These are phyloP conservation scores for Mythimna impura DNA, from an alignment of 2,888 invertebrate genomes.

Conservation along the genomic window DNA sequence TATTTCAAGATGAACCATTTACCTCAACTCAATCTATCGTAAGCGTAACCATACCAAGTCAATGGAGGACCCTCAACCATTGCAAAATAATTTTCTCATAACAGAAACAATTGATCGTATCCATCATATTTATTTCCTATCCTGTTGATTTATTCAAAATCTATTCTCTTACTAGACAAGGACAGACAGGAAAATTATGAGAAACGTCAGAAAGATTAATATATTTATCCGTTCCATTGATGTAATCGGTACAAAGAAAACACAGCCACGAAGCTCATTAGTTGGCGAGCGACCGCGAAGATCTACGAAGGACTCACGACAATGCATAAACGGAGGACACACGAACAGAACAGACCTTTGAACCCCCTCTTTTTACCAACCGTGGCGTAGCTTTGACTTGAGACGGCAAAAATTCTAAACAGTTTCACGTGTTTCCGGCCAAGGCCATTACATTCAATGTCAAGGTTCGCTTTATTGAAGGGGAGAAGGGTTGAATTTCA, in stretches of 20 bases:
- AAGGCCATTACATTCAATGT: constrained; percentile 43
- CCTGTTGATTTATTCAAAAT: not conserved
- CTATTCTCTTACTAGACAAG: not conserved
- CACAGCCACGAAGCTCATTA: constrained; percentile 29
- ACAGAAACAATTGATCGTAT: not conserved
- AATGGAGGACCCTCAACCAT: not conserved
- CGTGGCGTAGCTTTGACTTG: constrained; percentile 6
- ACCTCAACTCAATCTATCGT: not conserved
- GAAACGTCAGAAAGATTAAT: constrained; percentile 18
- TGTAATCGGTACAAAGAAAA: constrained; percentile 23
- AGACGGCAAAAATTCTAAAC: constrained; percentile 24
- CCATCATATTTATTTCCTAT: constrained; percentile 2
- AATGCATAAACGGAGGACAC: not conserved
- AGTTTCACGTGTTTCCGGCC: constrained; percentile 28
- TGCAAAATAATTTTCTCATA: not conserved
- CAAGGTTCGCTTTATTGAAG: constrained; percentile 37
- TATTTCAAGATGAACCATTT: not conserved
- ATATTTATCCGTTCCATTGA: constrained; percentile 30
- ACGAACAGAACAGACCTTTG: not conserved
- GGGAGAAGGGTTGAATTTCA: constrained; percentile 21
- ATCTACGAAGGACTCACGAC: constrained; percentile 16
- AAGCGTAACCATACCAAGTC: not conserved
- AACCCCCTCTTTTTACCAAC: not conserved
- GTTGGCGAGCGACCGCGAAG: constrained; percentile 5
- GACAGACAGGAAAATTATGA: constrained; percentile 14